Percentiles rank a stretch among this genome's conserved stretches.
phyloP scores from a whole-genome alignment of 2,797 vertebrate genomes.

The Steatocranus sp. region DNA sequence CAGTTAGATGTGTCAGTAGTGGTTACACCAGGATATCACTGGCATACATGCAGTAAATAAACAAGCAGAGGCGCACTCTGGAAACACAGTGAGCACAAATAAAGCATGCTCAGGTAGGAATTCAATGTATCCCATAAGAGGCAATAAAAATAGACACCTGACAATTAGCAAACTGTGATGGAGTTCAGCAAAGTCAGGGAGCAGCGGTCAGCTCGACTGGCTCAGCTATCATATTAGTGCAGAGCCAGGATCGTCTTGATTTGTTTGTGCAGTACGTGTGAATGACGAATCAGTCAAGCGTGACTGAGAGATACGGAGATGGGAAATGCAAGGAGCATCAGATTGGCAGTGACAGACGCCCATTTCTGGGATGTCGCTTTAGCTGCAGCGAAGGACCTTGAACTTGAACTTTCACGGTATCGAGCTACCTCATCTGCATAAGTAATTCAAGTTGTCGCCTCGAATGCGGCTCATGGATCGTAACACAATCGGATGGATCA shows the following conservation, averaged over 20 bases:
- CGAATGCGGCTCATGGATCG: slow-evolving; percentile 52
- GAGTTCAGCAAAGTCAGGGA: background rate
- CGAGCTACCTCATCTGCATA: slow-evolving; percentile 61
- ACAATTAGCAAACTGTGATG: background rate
- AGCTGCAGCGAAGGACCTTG: slow-evolving; percentile 44
- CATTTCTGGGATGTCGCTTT: slow-evolving; percentile 4
- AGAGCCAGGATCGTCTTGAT: background rate
- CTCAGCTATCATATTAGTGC: background rate
- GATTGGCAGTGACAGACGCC: background rate
- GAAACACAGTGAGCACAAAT: background rate
- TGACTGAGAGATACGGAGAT: slow-evolving; percentile 25
- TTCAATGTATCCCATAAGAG: background rate
- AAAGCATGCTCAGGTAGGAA: background rate
- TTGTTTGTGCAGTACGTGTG: slow-evolving; percentile 1
- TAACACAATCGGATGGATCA: slow-evolving; percentile 42
- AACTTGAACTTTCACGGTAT: slow-evolving; percentile 34
- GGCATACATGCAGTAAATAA: background rate
- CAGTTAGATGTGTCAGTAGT: slow-evolving; percentile 16
- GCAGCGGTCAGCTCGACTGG: background rate
- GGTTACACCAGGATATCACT: background rate
- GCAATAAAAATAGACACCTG: background rate
- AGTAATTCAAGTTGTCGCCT: slow-evolving; percentile 63
- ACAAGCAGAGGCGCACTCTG: background rate
- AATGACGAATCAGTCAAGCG: slow-evolving; percentile 26
- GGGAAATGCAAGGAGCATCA: background rate